Base-by-base conservation (phyloP, 2,888 invertebrate genomes). In the Pristionchus entomophagus region DNA sequence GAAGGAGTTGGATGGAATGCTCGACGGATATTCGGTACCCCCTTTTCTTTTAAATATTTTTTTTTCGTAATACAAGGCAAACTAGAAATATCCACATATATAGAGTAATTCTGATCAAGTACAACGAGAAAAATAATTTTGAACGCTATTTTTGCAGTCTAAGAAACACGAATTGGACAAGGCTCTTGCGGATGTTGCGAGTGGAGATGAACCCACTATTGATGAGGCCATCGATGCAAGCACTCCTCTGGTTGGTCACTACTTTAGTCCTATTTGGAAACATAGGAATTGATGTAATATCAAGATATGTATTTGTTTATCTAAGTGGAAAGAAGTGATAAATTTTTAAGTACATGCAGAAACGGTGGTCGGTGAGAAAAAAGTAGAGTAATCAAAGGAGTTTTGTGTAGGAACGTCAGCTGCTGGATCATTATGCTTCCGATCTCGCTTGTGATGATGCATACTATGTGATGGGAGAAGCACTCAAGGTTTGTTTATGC, bases 361-460 rank as follows among this genome's bases (percentile, higher is more conserved):
- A n/a, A n/a, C n/a, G n/a, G n/a, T n/a, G n/a, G n/a, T n/a, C n/a
- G n/a, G n/a, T n/a, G n/a, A n/a, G n/a, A n/a, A n/a, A n/a, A n/a
- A n/a, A n/a, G n/a, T n/a, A n/a, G n/a, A n/a, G n/a, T n/a, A n/a
- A n/a, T n/a, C n/a, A n/a, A n/a, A n/a, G n/a, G n/a, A n/a, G n/a
- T n/a, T 45, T 41, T 17, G 2, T 65, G 14, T 38, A 84, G 85
- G 89, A 93, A 78, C 89, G 90, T 14, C 93, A 93, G 73, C 91
- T 93, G 69, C 86, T 93, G 29, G 65, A 87, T 22, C 89, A 89
- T 84, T 92, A 92, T 86, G 91, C 89, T 82, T 98, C 99, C 94
- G 99, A 99, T 95, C 97, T 98, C 88, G 98, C 99, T 26, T 96
- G 97, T 84, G 99, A 99, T 95, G 99, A 99, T 95, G 97, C 98